phyloP scores from a whole-genome alignment of 2,797 vertebrate genomes.

The Petrocephalus schoutedeni region DNA sequence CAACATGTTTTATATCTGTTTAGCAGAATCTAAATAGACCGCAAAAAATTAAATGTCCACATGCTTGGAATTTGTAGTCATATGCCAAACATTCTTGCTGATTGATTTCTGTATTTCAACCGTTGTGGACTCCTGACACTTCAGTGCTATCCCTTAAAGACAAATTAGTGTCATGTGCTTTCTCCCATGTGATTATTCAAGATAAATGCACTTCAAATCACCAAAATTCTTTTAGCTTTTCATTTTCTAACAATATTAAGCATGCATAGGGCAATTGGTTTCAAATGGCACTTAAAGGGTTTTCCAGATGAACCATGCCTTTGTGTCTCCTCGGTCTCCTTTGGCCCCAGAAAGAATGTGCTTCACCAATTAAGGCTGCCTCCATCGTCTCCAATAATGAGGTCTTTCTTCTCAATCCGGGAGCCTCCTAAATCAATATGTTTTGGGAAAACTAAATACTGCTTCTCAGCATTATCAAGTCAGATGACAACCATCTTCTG shows the following conservation, averaged over 20 bases:
- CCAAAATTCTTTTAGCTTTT: constrained; percentile 45
- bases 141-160: constrained; percentile 46
- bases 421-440: constrained; percentile 59
- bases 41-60: constrained; percentile 42
- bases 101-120: constrained; percentile 34
- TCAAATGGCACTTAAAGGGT: constrained; percentile 47
- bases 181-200: constrained; percentile 45
- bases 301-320: constrained; percentile 49
- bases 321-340: constrained; percentile 44
- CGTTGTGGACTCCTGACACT: constrained; percentile 39
- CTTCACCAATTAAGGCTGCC: constrained; percentile 46
- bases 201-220: constrained; percentile 51
- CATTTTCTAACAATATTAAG: constrained; percentile 53
- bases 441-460: constrained; percentile 61
- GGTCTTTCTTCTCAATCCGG: constrained; percentile 47
- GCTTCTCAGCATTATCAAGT: constrained; percentile 51
- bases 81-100: constrained; percentile 44
- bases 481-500: constrained; percentile 46
- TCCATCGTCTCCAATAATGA: constrained; percentile 49
- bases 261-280: constrained; percentile 47
- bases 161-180: constrained; percentile 56
- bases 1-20: constrained; percentile 43
- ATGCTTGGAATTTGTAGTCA: constrained; percentile 55
- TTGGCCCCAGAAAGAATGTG: constrained; percentile 54
- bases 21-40: constrained; percentile 48